Evolutionary conservation across 2,888 invertebrate species (phyloP), one percentile per base, ranked within the genome.

Genomic region (Acrobasis suavella): DNA sequence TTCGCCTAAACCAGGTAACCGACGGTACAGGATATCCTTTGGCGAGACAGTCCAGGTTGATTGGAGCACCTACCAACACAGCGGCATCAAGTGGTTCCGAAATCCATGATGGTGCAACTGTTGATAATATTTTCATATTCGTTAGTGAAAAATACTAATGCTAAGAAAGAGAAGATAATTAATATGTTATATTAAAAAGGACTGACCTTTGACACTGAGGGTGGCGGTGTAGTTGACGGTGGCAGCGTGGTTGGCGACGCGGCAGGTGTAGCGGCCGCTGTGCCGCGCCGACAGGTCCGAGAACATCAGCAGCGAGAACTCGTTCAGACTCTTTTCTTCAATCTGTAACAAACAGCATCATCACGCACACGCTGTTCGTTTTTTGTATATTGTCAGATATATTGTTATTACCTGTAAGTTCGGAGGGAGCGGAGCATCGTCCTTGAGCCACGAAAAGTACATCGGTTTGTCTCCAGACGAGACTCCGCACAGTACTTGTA

Each of bases 401-500:
- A 50, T 22, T 14, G 1, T 15, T 9, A n/a, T 61, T 78, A 95
- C 95, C 93, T 95, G 95, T 61, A 95, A 85, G 65, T 91, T 86
- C n/a, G 93, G 80, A 0, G 95, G 93, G 65, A 95, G 87, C 14
- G 94, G 93, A 52, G 87, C 89, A 60, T 93, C 94, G 72, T 95
- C 95, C 75, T 95, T 95, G 66, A 94, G 87, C 95, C 95, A 95
- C 52, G 94, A 92, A 77, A 95, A 95, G 82, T 94, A 94, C 71
- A 95, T 91, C 49, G 95, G 95, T 86, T 94, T 94, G 85, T 95
- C 95, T 22, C 95, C 95, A 12, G 95, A 93, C 62, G 95, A 96
- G 64, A 96, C 95, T 58, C 95, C 95, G 82, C 96, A 96, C 10
- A 97, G 95, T 63, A 97, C 96, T 82, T 97, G 95, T 69, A 95